phyloP scores from a whole-genome alignment of 2,888 invertebrate genomes.

The Mylabris sibirica region DNA sequence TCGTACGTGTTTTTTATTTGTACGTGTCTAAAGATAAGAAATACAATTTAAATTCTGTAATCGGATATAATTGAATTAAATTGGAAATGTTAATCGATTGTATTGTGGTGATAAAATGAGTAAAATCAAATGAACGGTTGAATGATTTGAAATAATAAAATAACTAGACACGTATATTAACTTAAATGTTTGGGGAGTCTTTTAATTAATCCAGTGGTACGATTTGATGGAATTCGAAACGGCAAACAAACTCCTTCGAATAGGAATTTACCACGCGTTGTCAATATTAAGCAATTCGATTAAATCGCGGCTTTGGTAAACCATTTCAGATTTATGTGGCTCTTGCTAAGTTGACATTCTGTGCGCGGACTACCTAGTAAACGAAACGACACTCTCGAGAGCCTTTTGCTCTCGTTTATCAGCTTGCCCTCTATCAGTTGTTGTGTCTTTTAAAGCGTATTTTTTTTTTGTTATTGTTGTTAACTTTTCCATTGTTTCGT shows the following conservation, averaged over 20 bases:
- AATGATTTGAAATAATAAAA: conserved; percentile 28
- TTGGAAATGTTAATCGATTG: conserved; percentile 6
- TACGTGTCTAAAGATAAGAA: neutral
- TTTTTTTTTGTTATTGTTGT: conserved; percentile 26
- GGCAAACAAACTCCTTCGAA: conserved; percentile 41
- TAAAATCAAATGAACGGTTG: neutral
- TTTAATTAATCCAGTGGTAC: conserved; percentile 39
- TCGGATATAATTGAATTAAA: neutral
- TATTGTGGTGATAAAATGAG: neutral
- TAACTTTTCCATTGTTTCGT: conserved; percentile 36
- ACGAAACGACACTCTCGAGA: conserved; percentile 52
- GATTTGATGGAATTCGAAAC: conserved; percentile 45
- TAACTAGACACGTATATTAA: conserved; percentile 26
- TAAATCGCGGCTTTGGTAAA: conserved; percentile 52
- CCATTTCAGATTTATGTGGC: conserved; percentile 51
- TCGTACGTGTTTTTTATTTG: neutral
- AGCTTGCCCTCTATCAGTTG: conserved; percentile 46
- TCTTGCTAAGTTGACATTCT: conserved; percentile 49
- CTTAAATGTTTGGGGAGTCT: conserved; percentile 22
- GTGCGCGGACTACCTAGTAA: conserved; percentile 46
- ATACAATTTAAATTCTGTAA: neutral
- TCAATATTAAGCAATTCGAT: conserved; percentile 57
- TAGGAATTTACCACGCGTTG: conserved; percentile 49
- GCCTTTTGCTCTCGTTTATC: conserved; percentile 53
- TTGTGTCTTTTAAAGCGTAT: conserved; percentile 34